A percentile compares a stretch with the other conserved stretches of the same genome.
Conservation (phyloP, 2,888 invertebrate species). For the Yponomeuta cagnagella region DNA sequence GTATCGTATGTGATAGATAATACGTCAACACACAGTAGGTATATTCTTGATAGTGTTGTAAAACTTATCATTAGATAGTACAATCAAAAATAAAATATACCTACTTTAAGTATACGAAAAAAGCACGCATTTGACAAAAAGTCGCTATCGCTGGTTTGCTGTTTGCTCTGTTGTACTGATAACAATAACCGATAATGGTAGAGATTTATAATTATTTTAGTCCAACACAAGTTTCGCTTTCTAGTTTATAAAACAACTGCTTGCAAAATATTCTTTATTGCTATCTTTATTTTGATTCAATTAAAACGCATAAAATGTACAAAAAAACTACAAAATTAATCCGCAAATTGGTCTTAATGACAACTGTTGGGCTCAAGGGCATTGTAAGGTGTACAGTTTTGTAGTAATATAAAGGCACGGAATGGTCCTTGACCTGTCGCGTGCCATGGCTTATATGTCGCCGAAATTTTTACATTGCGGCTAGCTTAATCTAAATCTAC, state of each 20-base stretch:
- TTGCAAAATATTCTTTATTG: too few species aligned
- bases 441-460: slow-evolving; percentile 49
- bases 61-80: slow-evolving; percentile 41
- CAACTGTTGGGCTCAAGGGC: slow-evolving; percentile 42
- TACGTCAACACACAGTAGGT: neutral
- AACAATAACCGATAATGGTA: slow-evolving; percentile 43
- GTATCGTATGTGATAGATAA: neutral
- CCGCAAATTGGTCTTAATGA: slow-evolving; percentile 58
- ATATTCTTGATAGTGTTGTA: slow-evolving; percentile 4
- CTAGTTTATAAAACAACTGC: too few species aligned
- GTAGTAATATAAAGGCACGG: neutral
- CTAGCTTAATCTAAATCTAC: neutral
- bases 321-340: slow-evolving; percentile 20
- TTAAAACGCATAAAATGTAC: too few species aligned
- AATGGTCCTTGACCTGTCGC: slow-evolving; percentile 58
- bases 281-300: too few species aligned
- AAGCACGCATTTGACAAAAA: slow-evolving; percentile 51
- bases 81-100: slow-evolving; percentile 55
- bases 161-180: slow-evolving; percentile 49
- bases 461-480: slow-evolving; percentile 22
- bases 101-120: slow-evolving; percentile 31
- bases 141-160: slow-evolving; percentile 47
- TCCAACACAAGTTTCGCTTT: neutral
- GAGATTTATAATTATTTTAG: slow-evolving; percentile 50
- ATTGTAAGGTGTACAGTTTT: slow-evolving; percentile 25